Evolutionary conservation across 2,797 vertebrate species (phyloP), one percentile per base, ranked within the genome.

Genomic region (Hoplostethus atlanticus): DNA sequence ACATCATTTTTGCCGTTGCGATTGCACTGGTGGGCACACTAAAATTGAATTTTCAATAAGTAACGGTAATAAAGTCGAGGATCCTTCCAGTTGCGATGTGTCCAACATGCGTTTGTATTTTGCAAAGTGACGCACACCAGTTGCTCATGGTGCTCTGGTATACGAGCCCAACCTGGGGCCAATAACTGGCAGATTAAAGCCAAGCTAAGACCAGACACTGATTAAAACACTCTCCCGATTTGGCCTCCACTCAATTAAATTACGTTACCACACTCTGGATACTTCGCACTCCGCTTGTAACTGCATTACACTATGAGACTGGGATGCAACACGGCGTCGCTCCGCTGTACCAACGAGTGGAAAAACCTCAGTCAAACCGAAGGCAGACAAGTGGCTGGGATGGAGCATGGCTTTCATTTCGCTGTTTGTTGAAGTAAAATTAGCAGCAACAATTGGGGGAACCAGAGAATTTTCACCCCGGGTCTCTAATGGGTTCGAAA

Each of bases 341-440:
- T 62, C 13, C 5, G 3, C 58, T 48, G 44, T 64, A 68, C 51
- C 69, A 36, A 46, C 65, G 64, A 77, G 44, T 52, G 80, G 74
- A 84, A 89, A 21, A 89, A 70, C 64, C 56, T 60, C 69, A 6
- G 59, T 76, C 21, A 31, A 53, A 46, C 42, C 68, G 8, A 60
- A 62, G 44, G 38, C 64, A 60, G 53, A 70, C 40, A 13, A 73
- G 51, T 28, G 52, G 63, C 63, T 53, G 74, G 79, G 17, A 10
- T 40, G 55, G 60, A 69, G 38, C 25, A 28, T 67, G 62, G 62
- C 62, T 79, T 82, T 85, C 46, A 78, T 82, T 83, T 68, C 28
- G 50, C 62, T 79, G 74, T 82, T 90, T 83, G 61, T 64, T 59
- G 15, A 73, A 67, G 68, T 68, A 83, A 80, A 77, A 80, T 62